Evolutionary conservation across 2,797 vertebrate species (phyloP), one percentile per base, ranked within the genome.

Genomic region (Taenioides sp.): DNA sequence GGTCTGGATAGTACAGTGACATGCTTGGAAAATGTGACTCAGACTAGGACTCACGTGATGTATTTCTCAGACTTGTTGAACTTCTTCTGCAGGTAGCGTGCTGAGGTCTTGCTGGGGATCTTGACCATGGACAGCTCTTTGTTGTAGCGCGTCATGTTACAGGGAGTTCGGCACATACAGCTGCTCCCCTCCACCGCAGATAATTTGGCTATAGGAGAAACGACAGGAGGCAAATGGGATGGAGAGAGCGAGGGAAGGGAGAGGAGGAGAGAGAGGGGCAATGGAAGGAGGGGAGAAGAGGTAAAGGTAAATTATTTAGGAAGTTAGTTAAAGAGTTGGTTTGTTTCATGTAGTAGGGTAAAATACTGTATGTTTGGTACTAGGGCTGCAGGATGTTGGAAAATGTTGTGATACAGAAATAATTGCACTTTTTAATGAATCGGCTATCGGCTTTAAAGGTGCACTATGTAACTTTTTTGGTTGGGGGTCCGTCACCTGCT

Each of bases 71-170:
- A 97, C 90, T 96, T 97, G 94, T 99, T 99, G 89, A 99, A 98
- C 88, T 98, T 99, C 92, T 99, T 99, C 94, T 99, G 97, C 75
- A 99, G 94, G 91, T 99, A 99, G 85, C 97, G 96, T 65, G 97
- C 96, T 0, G 98, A 99, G 0, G 98, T 99, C 91, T 98, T 98
- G 93, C 98, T 99, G 88, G 98, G 98, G 80, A 99, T 99, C 90
- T 98, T 99, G 76, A 99, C 98, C 98, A 99, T 99, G 90, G 98
- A 99, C 74, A 99, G 94, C 89, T 99, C 98, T 84, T 99, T 99
- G 93, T 97, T 99, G 94, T 97, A 99, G 69, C 98, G 96, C 49
- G 97, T 99, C 92, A 96, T 94, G 93, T 98, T 99, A 87, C 98
- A 99, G 4, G 98, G 97, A 0, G 95, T 97, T 88, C 95, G 93